Evolutionary conservation across 2,888 invertebrate genomes (phyloP).

Genomic region (Oasisia sp.): DNA sequence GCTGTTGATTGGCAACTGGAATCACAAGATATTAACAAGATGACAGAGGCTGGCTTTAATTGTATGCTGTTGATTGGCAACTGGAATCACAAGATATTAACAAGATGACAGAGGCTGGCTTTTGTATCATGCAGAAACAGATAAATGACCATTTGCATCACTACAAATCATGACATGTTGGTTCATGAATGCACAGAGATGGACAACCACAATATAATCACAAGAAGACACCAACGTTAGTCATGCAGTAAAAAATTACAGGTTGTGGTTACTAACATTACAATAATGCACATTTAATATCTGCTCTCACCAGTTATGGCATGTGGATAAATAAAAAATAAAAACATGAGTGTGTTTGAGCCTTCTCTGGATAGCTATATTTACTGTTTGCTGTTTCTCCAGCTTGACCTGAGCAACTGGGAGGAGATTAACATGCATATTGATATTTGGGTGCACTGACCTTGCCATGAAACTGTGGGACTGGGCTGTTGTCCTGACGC

Average conservation of each 20-base stretch:
- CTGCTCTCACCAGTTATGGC: conserved; percentile 28
- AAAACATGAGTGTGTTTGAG: neutral
- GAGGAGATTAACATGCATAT: too few relatives aligned
- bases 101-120: conserved; percentile 90
- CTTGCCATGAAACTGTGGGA: conserved; percentile 95
- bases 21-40: conserved; percentile 42
- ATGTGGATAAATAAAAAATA: neutral
- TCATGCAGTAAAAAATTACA: neutral
- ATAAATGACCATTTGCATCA: conserved; percentile 89
- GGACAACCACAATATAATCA: neutral
- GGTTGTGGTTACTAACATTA: too few relatives aligned
- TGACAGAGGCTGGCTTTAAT: neutral
- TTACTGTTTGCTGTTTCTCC: too few relatives aligned
- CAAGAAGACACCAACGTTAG: neutral
- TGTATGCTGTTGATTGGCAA: neutral
- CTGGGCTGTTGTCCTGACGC: conserved; percentile 72
- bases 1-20: conserved; percentile 42
- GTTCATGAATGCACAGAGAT: too few relatives aligned
- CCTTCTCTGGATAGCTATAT: too few relatives aligned
- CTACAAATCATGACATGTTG: neutral
- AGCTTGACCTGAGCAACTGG: too few relatives aligned
- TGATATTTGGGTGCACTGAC: conserved; percentile 67
- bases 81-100: conserved; percentile 10
- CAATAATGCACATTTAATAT: neutral
- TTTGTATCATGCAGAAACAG: conserved; percentile 86